Percentiles rank a stretch among this genome's conserved stretches.
Evolutionary conservation across 2,888 invertebrate genomes (phyloP).

Genomic region (Operophtera brumata): DNA sequence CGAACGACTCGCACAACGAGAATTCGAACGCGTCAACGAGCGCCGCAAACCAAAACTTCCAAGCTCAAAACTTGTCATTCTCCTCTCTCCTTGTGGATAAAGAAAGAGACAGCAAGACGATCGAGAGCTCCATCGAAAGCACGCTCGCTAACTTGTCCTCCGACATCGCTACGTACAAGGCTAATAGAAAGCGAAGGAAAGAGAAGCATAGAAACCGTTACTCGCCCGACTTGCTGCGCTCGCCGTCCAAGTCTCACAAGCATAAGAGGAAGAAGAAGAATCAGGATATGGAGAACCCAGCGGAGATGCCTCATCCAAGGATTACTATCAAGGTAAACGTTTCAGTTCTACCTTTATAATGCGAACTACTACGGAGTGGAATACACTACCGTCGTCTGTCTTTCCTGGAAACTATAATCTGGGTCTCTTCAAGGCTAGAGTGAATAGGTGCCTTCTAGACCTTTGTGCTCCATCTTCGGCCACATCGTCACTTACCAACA

Average conservation of each 20-base stretch:
- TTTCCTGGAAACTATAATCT: too few species aligned
- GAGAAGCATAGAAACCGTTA: conserved; percentile 89
- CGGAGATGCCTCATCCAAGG: conserved; percentile 83
- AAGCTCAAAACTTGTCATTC: conserved; percentile 70
- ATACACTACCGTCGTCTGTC: too few species aligned
- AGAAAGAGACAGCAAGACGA: conserved; percentile 69
- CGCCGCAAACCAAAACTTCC: conserved; percentile 53
- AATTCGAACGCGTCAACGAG: conserved; percentile 71
- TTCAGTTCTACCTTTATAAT: too few species aligned
- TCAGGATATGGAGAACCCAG: conserved; percentile 81
- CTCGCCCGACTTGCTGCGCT: conserved; percentile 84
- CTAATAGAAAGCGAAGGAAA: conserved; percentile 85
- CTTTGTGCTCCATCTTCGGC: too few species aligned
- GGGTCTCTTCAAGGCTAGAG: too few species aligned
- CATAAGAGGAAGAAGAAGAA: conserved; percentile 90
- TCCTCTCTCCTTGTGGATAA: conserved; percentile 72
- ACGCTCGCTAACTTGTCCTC: conserved; percentile 73
- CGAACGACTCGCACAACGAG: conserved; percentile 75
- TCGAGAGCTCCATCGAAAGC: conserved; percentile 72
- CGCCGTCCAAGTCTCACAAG: conserved; percentile 87
- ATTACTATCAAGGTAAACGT: conserved; percentile 90
- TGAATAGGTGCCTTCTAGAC: too few species aligned
- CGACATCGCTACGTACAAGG: conserved; percentile 78
- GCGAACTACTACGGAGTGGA: too few species aligned
- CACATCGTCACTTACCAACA: too few species aligned